These are phyloP conservation scores for Neolamprologus variostigma DNA, from an alignment of 2,113 vertebrate genomes.

Conservation along the genomic window DNA sequence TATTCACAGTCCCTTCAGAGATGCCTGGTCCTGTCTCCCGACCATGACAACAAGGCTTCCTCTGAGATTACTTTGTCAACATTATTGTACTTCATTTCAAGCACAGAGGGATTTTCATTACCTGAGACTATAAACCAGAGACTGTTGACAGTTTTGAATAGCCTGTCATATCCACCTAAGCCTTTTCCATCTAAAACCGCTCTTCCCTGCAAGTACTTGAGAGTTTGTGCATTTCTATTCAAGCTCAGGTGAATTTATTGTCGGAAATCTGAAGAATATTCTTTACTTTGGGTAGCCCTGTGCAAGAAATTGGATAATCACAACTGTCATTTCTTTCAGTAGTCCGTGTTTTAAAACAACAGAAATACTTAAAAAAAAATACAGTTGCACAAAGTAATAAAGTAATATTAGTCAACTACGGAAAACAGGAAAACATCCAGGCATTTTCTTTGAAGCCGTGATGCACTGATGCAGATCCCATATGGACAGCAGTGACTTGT, in stretches of 20 bases:
- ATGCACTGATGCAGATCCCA: not conserved
- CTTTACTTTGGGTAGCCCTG: not conserved
- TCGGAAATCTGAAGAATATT: not conserved
- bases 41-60: not conserved
- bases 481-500: not conserved
- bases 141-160: constrained; percentile 25
- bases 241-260: not conserved
- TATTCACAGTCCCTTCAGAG: not conserved
- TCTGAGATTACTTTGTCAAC: constrained; percentile 36
- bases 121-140: constrained; percentile 1
- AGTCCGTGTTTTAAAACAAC: not conserved
- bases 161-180: not conserved
- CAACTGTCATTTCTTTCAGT: not conserved
- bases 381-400: not conserved
- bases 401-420: not conserved
- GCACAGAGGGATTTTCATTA: constrained; percentile 18
- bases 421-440: not conserved
- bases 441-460: not conserved
- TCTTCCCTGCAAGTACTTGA: not conserved
- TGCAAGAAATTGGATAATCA: not conserved
- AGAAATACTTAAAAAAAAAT: not conserved
- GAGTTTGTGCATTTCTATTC: not conserved
- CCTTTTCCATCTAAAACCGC: not conserved
- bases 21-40: not conserved
- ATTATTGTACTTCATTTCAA: constrained; percentile 34